Evolutionary conservation across 2,113 vertebrate species (phyloP).

Genomic region (Semnornis frantzii): DNA sequence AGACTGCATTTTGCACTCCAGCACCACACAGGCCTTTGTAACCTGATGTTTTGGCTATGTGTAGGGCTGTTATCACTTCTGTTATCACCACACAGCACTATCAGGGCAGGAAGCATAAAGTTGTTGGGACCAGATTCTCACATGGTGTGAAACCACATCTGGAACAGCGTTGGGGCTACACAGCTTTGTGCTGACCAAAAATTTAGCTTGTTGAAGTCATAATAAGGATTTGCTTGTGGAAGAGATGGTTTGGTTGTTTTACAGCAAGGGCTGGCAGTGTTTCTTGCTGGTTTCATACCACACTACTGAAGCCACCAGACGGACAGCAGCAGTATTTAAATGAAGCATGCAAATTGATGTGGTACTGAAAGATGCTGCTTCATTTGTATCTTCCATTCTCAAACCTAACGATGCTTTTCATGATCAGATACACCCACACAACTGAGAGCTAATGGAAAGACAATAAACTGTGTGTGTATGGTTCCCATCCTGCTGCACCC

Average conservation of each 20-base stretch:
- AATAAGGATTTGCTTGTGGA: background rate
- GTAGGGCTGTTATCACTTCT: background rate
- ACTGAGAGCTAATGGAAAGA: background rate
- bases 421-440: background rate
- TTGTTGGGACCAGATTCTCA: background rate
- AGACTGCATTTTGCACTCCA: background rate
- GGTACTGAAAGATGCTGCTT: slow-evolving; percentile 58
- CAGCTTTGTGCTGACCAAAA: background rate
- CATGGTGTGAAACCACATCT: background rate
- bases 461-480: background rate
- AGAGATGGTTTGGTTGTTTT: background rate
- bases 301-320: slow-evolving; percentile 29
- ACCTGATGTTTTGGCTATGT: background rate
- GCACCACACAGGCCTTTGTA: background rate
- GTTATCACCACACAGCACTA: background rate
- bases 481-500: background rate
- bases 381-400: slow-evolving; percentile 44
- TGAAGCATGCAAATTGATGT: slow-evolving; percentile 54
- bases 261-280: slow-evolving; percentile 48
- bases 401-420: background rate
- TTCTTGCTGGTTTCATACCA: slow-evolving; percentile 50
- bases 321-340: slow-evolving; percentile 45
- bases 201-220: background rate
- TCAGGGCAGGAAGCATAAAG: background rate
- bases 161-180: background rate